Evolutionary conservation across 2,888 invertebrate species (phyloP).

Genomic region (Theretra japonica): DNA sequence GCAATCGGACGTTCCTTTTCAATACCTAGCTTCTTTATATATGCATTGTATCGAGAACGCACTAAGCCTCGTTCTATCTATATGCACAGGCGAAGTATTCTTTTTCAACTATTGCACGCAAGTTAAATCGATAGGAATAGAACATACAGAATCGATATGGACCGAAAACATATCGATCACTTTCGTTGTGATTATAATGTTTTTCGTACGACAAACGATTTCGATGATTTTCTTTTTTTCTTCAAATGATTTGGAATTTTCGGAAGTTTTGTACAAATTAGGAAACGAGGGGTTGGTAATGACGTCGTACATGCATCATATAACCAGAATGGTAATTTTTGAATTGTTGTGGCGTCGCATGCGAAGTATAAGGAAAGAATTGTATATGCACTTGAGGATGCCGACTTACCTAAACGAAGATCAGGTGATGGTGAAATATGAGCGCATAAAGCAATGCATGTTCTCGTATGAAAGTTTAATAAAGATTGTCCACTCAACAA

Average conservation of each 20-base stretch:
- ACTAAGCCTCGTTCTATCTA: neutral
- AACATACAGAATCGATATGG: neutral
- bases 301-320: neutral
- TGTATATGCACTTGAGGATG: neutral
- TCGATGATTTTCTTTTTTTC: neutral
- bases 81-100: constrained; percentile 9
- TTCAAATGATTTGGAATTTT: too few relatives aligned
- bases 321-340: constrained; percentile 17
- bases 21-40: neutral
- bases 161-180: neutral
- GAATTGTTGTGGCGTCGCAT: constrained; percentile 27
- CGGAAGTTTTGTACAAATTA: neutral
- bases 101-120: neutral
- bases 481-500: neutral
- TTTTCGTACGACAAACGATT: neutral
- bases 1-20: neutral
- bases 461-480: constrained; percentile 10
- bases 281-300: neutral
- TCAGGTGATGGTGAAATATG: constrained; percentile 4
- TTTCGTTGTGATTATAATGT: neutral
- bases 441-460: neutral
- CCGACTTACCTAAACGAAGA: neutral
- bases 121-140: neutral
- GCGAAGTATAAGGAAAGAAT: constrained; percentile 3
- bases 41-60: neutral